Conservation (phyloP, 1,140 invertebrate species). For the Laodelphax striatellus region DNA sequence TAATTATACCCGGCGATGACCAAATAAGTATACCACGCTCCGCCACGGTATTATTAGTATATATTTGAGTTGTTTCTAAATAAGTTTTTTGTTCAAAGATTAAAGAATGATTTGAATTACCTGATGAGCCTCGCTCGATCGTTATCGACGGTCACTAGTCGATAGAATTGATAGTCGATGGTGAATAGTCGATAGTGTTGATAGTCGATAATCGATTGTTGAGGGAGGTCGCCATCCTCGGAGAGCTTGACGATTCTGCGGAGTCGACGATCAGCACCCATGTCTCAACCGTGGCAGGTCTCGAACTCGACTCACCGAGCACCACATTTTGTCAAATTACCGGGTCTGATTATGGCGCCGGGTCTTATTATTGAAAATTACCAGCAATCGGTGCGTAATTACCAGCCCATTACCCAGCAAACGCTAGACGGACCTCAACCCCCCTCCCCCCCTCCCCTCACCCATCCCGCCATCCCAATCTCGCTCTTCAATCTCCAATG, state of each 20-base stretch:
- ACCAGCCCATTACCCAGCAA: not conserved
- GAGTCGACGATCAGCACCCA: not conserved
- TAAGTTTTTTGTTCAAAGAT: not conserved
- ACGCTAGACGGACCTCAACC: not conserved
- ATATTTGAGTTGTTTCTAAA: too few relatives aligned
- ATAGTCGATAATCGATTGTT: too few relatives aligned
- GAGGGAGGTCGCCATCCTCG: not conserved
- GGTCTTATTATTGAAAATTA: constrained; percentile 1
- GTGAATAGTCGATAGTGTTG: too few relatives aligned
- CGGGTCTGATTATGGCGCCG: not conserved
- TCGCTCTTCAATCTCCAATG: too few relatives aligned
- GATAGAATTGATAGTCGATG: too few relatives aligned
- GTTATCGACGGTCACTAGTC: not conserved
- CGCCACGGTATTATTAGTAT: too few relatives aligned
- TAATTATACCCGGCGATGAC: too few relatives aligned
- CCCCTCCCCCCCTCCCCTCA: not conserved
- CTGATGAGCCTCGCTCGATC: not conserved
- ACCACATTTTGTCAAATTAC: not conserved
- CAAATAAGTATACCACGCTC: too few relatives aligned
- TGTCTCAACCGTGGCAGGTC: not conserved
- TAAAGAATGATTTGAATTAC: not conserved
- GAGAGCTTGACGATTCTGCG: not conserved
- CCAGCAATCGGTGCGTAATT: constrained; percentile 1
- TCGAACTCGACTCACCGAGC: not conserved
- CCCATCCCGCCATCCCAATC: too few relatives aligned